phyloP scores from a whole-genome alignment of 30 jellyfish, hydroid and myxozoan species.

The Cassiopea andromeda region DNA sequence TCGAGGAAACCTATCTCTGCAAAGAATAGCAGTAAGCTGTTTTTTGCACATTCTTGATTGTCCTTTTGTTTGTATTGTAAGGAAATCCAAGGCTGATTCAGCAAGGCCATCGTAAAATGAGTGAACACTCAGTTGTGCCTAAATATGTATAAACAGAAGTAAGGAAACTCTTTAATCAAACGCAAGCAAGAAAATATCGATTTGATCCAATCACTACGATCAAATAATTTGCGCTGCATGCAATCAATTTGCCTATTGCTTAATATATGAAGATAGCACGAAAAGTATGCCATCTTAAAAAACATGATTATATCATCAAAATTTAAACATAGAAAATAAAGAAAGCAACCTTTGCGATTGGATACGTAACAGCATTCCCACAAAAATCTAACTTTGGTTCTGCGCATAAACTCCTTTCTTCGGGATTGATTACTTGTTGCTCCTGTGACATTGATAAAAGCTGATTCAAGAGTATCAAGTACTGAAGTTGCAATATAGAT shows the following conservation, averaged over 20 bases:
- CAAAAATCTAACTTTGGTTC: constrained; percentile 42
- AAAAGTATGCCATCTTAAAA: too few species aligned
- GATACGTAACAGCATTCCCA: constrained; percentile 47
- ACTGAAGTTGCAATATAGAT: too few species aligned
- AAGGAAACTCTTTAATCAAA: not conserved
- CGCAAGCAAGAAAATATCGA: too few species aligned
- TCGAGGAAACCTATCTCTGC: constrained; percentile 69
- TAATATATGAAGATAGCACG: too few species aligned
- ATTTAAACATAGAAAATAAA: not conserved
- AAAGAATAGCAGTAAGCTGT: constrained; percentile 23
- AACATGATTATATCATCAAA: too few species aligned
- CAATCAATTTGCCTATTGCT: too few species aligned
- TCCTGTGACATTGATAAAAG: not conserved
- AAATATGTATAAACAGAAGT: not conserved
- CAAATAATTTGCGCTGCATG: too few species aligned
- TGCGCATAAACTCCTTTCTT: constrained; percentile 5
- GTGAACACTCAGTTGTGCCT: constrained; percentile 48
- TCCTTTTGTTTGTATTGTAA: constrained; percentile 36
- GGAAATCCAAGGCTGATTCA: constrained; percentile 37
- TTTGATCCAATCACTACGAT: too few species aligned
- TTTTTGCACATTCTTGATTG: constrained; percentile 18
- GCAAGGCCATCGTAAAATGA: constrained; percentile 61
- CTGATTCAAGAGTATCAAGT: too few species aligned
- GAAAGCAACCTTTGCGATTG: constrained; percentile 48
- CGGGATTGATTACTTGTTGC: not conserved